phyloP scores from a whole-genome alignment of 2,113 vertebrate genomes.

The Macroglossus sobrinus region DNA sequence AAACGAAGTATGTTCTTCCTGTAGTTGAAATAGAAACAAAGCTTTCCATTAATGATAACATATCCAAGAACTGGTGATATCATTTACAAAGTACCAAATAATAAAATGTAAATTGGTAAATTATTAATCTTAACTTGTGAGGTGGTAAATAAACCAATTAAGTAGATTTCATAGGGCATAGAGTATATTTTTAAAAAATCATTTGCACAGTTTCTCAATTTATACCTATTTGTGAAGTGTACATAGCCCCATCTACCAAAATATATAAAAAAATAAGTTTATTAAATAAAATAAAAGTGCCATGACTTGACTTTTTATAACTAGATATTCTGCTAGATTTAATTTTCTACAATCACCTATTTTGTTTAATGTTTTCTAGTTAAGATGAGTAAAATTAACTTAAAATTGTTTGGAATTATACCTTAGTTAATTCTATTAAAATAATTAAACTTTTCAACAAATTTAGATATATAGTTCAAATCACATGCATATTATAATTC shows the following conservation, averaged over 20 bases:
- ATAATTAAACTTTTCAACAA: background rate
- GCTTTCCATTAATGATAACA: fast-evolving
- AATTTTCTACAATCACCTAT: background rate
- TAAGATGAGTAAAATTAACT: background rate
- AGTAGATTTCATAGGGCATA: background rate
- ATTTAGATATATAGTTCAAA: background rate
- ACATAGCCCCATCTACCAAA: background rate
- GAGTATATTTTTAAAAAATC: background rate
- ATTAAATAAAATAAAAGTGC: background rate
- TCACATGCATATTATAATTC: background rate
- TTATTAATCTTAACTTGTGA: background rate
- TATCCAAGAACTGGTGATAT: background rate
- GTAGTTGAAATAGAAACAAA: slow-evolving; percentile 56
- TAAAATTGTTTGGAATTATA: background rate
- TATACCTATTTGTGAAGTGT: background rate
- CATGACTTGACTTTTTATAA: background rate
- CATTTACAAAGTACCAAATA: background rate
- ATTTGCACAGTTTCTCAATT: background rate
- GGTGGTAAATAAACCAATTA: background rate
- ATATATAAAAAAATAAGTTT: background rate
- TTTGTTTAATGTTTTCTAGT: background rate
- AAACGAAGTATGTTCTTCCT: slow-evolving; percentile 93
- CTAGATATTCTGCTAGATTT: background rate
- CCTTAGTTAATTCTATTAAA: background rate
- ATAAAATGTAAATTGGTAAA: background rate